Base-by-base conservation (phyloP, 2,113 vertebrate genomes). In the Sylvilagus bachmani region DNA sequence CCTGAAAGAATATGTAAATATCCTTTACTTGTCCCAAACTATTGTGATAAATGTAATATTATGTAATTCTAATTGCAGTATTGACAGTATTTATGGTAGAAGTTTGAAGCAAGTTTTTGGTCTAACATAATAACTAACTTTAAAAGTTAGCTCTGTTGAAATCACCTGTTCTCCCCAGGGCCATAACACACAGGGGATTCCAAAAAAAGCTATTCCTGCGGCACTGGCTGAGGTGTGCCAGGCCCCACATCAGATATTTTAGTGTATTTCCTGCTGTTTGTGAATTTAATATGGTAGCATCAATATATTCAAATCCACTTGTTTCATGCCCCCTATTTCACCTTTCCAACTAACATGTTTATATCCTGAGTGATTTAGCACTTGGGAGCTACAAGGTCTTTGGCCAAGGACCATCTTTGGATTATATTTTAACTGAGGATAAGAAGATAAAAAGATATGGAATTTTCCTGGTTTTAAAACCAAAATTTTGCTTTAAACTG, bases 381-480 rank as follows among this genome's bases (percentile, higher is more conserved):
- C 44, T 89, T 58, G 19, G 64, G 55, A 33, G 9, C 7, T 25
- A 36, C 8, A 29, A 1, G 17, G 27, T 22, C 24, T 91, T 74
- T 80, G 75, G 7, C 16, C 31, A 80, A 80, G 27, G 4, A 31
- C 6, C 33, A 58, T 62, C 51, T 82, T 83, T 44, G 69, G 82
- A 80, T 55, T 29, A 79, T 4, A 61, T 88, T 93, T 95, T 73
- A 49, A 55, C 14, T 70, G 25, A 36, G 51, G 24, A 80, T 13
- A 5, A 64, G 31, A 82, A 74, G 44, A 82, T 51, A 44, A 33
- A 85, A 85, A 86, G 33, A 86, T 12, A 70, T 19, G 2, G 31
- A 95, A 66, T 82, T 19, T 44, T 88, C 49, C 58, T 53, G 14
- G 71, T 69, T 53, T 73, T 51, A 86, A 92, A 94, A 21, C 19